phyloP scores from a whole-genome alignment of 2,113 vertebrate genomes.

The Vombatus ursinus region DNA sequence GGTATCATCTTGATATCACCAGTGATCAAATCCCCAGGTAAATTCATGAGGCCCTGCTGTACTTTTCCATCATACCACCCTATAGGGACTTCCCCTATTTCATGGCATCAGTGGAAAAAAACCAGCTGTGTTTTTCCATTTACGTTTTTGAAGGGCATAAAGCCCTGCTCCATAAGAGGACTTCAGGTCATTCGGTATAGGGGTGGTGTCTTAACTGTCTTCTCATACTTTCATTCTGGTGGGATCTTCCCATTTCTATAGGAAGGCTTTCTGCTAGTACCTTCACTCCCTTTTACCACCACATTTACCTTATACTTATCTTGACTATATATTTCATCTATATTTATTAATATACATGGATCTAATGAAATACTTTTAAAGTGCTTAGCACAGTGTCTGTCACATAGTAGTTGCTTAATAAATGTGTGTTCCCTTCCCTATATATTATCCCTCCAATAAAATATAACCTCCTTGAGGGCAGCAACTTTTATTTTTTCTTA shows the following conservation, averaged over 20 bases:
- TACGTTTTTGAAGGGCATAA: background rate
- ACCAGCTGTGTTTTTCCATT: background rate
- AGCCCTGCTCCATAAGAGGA: background rate
- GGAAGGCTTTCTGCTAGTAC: background rate
- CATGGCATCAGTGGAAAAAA: background rate
- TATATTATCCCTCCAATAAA: background rate
- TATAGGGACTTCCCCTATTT: background rate
- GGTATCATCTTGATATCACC: background rate
- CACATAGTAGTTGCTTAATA: background rate
- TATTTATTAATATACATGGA: background rate
- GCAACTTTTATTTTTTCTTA: background rate
- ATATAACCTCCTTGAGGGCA: background rate
- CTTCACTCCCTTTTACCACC: background rate
- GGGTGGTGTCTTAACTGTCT: background rate
- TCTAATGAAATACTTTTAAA: background rate
- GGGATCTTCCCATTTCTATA: background rate
- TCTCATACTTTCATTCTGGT: background rate
- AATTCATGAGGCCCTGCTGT: background rate
- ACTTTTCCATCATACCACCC: background rate
- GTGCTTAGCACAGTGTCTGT: no score
- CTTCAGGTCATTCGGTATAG: background rate
- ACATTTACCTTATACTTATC: background rate
- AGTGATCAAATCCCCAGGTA: background rate
- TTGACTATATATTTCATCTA: background rate
- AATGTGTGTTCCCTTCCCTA: background rate